These are phyloP conservation scores for Heterotis niloticus DNA, from an alignment of 2,113 vertebrate species.

Conservation along the genomic window DNA sequence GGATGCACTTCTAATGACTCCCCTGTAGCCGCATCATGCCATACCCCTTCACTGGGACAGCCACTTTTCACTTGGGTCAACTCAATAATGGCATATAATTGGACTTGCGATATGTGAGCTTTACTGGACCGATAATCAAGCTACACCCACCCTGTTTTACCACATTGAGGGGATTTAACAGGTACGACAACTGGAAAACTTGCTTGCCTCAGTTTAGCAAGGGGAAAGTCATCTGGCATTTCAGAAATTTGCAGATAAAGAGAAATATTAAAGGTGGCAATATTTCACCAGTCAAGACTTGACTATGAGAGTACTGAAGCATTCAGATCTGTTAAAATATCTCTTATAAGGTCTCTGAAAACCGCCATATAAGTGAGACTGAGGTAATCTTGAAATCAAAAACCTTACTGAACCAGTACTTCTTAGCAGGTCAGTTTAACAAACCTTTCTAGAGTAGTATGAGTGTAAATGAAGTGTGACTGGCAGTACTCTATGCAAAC, in stretches of 20 bases:
- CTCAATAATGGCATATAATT: not conserved
- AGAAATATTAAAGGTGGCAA: not conserved
- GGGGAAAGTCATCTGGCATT: not conserved
- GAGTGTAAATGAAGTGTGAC: no score
- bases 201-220: conserved; percentile 3
- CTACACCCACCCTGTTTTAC: not conserved
- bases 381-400: not conserved
- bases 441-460: not conserved
- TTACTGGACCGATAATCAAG: not conserved
- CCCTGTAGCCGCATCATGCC: conserved; percentile 16
- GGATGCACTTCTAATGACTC: conserved; percentile 28
- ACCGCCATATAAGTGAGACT: not conserved
- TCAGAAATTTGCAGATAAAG: not conserved
- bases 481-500: not conserved
- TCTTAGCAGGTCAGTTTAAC: conserved; percentile 1
- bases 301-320: not conserved
- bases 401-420: not conserved
- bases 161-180: not conserved
- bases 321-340: not conserved
- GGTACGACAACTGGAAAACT: conserved; percentile 4
- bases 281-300: not conserved
- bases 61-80: conserved; percentile 4
- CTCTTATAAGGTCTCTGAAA: not conserved
- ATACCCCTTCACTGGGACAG: conserved; percentile 2
- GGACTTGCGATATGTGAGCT: not conserved